Percentiles rank a stretch among this genome's conserved stretches.
Conservation (phyloP, 2,113 vertebrate genomes). For the Alouatta palliata region DNA sequence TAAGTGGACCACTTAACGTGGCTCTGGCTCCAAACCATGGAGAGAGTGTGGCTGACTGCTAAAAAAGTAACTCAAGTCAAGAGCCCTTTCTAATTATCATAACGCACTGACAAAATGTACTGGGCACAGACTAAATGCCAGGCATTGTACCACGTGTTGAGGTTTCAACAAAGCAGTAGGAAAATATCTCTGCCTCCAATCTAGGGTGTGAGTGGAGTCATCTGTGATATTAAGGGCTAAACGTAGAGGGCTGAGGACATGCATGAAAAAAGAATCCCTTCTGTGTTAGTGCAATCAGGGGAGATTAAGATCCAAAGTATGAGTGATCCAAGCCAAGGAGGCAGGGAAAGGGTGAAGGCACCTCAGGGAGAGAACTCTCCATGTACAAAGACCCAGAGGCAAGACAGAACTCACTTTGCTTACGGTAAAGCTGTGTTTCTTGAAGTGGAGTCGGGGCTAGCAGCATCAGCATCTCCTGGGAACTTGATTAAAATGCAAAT, state of each 20-base stretch:
- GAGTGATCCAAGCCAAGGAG: background rate
- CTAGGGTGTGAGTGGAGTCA: background rate
- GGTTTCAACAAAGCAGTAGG: background rate
- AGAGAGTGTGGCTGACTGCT: background rate
- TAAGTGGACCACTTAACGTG: background rate
- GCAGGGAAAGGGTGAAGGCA: background rate
- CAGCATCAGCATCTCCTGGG: background rate
- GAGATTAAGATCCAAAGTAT: rapidly evolving
- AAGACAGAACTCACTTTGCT: background rate
- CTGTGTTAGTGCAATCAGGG: background rate
- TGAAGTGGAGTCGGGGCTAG: background rate
- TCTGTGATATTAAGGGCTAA: background rate
- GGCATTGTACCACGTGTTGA: background rate
- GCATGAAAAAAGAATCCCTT: too few relatives aligned
- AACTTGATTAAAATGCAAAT: background rate
- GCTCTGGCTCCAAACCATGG: background rate
- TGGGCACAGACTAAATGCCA: background rate
- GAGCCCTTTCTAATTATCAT: background rate
- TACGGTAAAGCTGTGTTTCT: background rate
- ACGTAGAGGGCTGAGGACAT: background rate
- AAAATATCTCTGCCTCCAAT: background rate
- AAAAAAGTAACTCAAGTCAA: background rate
- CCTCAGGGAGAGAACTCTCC: background rate
- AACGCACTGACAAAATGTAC: background rate
- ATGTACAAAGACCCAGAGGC: background rate